Base-by-base conservation (phyloP, 2,888 invertebrate species). In the Mythimna ferrago region DNA sequence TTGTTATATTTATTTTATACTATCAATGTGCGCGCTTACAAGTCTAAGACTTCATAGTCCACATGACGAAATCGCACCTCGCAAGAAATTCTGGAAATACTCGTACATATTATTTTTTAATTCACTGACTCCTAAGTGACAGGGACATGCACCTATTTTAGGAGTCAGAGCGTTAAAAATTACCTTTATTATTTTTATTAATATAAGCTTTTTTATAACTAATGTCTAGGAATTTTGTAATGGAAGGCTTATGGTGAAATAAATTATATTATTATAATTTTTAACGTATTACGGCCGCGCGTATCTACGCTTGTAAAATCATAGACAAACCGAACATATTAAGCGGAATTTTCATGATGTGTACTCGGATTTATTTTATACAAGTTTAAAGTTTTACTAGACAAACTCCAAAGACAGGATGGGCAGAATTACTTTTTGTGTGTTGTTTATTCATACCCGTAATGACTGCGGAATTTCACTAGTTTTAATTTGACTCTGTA, bases 331-430 rank as follows among this genome's bases (percentile, higher is more conserved):
- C 4, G 9, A 41, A 65, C 9, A 26, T 32, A 63, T 32, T n/a
- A 66, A 21, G 14, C 35, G 14, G 35, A 60, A 16, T 68, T 41
- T 74, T 51, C 58, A 63, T 72, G 54, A 82, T 57, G 72, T 81
- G 19, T 58, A 35, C 68, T 32, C 61, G 14, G 57, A 16, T 58
- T 66, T 51, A 63, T 44, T 51, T 6, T 2, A 56, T 78, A 21
- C 21, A 21, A 21, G 14, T 10, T 61, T 9, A 61, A 21, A 21
- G 41, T 41, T 21, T 61, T 21, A 41, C 14, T 41, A 21, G 14
- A 6, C 21, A 41, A 61, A 14, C 61, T 61, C 21, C 14, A 7
- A 41, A 41, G 21, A 61, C 41, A 7, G 6, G 38, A 41, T 41
- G 60, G n/a, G 10, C 10, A 38, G 10, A 2, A 38, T 38, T 58